Percentiles rank a stretch among this genome's conserved stretches.
Conservation (phyloP, 2,888 invertebrate species). For the Gerosis bhagava region DNA sequence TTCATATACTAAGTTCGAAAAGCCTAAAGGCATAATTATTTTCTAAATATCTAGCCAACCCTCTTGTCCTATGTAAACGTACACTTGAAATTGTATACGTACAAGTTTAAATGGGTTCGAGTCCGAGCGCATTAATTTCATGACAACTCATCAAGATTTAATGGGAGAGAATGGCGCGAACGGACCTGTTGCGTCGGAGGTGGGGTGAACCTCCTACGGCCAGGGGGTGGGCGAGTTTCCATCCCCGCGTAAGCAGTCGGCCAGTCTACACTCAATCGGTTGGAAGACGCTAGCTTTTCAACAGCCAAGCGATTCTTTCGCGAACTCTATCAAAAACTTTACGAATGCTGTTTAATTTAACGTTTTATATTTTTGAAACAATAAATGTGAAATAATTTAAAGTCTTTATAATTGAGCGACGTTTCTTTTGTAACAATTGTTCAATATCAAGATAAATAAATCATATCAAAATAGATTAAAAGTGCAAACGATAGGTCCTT, state of each 20-base stretch:
- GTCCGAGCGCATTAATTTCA: slow-evolving; percentile 41
- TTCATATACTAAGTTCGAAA: not conserved
- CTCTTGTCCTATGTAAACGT: slow-evolving; percentile 7
- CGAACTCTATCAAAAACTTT: slow-evolving; percentile 3
- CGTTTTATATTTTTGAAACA: not conserved
- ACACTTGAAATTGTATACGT: slow-evolving; percentile 30
- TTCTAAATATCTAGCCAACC: not conserved
- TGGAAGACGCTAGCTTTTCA: slow-evolving; percentile 9
- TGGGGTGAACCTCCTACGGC: too few species aligned
- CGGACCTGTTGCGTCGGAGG: slow-evolving; percentile 54
- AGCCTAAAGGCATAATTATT: not conserved
- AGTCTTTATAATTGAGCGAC: too few species aligned
- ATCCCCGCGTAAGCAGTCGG: not conserved
- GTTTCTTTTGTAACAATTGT: too few species aligned
- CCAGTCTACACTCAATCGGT: slow-evolving; percentile 9
- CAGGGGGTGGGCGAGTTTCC: slow-evolving; percentile 19
- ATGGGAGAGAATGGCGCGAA: slow-evolving; percentile 41
- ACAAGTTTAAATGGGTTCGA: slow-evolving; percentile 37
- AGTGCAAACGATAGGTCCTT: too few species aligned
- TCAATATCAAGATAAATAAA: too few species aligned
- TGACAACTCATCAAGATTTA: slow-evolving; percentile 42
- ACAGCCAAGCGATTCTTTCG: not conserved
- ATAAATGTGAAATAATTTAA: not conserved
- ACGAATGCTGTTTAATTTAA: not conserved
- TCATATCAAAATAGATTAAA: too few species aligned